phyloP scores from a whole-genome alignment of 2,113 vertebrate species.

The Ictalurus furcatus region DNA sequence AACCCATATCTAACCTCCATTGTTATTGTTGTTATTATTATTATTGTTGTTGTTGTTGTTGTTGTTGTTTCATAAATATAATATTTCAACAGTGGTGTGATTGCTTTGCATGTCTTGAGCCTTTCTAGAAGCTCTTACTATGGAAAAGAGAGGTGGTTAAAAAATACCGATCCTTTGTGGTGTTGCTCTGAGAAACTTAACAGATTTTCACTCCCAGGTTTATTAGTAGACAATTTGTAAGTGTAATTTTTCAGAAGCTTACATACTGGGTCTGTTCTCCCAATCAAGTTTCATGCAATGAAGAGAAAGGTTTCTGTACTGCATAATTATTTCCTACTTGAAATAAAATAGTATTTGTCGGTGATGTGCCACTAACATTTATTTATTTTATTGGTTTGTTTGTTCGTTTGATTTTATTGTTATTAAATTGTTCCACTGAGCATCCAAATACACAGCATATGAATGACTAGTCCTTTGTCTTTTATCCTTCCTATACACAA shows the following conservation, averaged over 20 bases:
- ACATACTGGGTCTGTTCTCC: not conserved
- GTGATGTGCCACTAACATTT: not conserved
- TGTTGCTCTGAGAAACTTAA: no score
- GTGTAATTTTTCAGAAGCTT: not conserved
- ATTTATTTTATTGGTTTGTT: no score
- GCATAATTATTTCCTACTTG: not conserved
- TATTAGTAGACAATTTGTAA: no score
- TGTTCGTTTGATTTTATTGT: not conserved
- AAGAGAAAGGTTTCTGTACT: not conserved
- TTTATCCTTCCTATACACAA: not conserved
- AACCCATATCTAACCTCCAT: not conserved
- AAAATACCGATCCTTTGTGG: no score
- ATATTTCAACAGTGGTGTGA: not conserved
- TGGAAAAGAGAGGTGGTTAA: not conserved
- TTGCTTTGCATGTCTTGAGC: not conserved
- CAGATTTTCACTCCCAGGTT: no score
- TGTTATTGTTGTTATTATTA: not conserved
- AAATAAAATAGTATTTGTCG: not conserved
- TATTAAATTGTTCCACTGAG: not conserved
- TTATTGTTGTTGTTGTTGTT: not conserved
- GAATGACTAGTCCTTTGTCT: not conserved
- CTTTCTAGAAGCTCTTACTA: not conserved
- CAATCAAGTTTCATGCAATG: not conserved
- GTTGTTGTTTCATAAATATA: not conserved
- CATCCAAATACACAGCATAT: not conserved